phyloP scores from a whole-genome alignment of 2,888 invertebrate species.

The Nemoura dubitans region DNA sequence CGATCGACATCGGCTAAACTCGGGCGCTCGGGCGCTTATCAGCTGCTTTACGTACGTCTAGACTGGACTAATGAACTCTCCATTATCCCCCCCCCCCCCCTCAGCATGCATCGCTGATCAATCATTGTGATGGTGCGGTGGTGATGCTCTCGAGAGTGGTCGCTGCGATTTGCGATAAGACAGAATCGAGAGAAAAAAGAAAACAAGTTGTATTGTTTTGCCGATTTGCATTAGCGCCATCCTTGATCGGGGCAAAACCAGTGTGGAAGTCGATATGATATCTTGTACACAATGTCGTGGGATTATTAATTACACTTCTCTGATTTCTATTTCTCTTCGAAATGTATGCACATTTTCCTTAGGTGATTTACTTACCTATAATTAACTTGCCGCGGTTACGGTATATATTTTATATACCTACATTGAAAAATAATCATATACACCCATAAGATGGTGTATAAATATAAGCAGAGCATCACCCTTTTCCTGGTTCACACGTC shows the following conservation, averaged over 20 bases:
- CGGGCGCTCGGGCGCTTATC: too few relatives aligned
- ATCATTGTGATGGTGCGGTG: not conserved
- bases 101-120: not conserved
- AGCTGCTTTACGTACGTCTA: not conserved
- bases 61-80: not conserved
- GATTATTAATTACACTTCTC: not conserved
- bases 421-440: too few relatives aligned
- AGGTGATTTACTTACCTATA: too few relatives aligned
- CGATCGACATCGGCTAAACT: too few relatives aligned
- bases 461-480: not conserved
- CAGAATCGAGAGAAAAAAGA: not conserved
- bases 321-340: not conserved
- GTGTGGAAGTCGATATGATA: not conserved
- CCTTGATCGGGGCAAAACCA: too few relatives aligned
- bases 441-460: too few relatives aligned
- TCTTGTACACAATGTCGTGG: not conserved
- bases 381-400: too few relatives aligned
- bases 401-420: too few relatives aligned
- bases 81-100: not conserved
- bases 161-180: not conserved
- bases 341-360: not conserved
- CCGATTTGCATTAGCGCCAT: not conserved
- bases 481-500: not conserved
- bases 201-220: not conserved
- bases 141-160: not conserved